Percentiles rank a stretch among this genome's conserved stretches.
These are phyloP conservation scores for Laticauda laticaudata DNA, from an alignment of 2,113 vertebrate species.

Conservation along the genomic window DNA sequence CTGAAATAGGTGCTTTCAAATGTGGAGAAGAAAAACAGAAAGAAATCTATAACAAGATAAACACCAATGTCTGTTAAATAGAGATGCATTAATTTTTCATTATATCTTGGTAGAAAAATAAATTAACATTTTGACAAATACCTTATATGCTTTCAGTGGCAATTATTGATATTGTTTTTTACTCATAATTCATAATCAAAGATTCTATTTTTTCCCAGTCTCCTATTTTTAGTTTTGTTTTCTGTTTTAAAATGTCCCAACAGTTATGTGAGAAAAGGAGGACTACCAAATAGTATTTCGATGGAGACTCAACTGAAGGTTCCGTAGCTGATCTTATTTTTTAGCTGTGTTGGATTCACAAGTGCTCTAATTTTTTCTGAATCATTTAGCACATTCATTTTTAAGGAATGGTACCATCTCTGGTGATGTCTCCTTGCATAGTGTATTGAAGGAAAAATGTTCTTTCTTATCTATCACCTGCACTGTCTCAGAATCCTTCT, in stretches of 20 bases:
- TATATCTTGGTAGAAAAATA: not conserved
- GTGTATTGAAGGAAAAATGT: not conserved
- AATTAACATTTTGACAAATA: not conserved
- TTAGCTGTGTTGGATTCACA: fast-evolving
- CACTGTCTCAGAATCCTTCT: conserved; percentile 57
- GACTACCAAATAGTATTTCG: fast-evolving
- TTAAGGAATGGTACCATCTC: fast-evolving
- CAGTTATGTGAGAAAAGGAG: not conserved
- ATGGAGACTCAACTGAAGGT: not conserved
- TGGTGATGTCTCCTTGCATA: not conserved
- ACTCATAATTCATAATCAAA: not conserved
- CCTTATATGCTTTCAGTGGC: not conserved
- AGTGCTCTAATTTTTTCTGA: not conserved
- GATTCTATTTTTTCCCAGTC: not conserved
- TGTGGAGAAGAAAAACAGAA: not conserved
- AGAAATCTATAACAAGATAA: not conserved
- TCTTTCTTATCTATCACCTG: conserved; percentile 48
- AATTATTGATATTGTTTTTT: not conserved
- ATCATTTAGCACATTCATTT: not conserved
- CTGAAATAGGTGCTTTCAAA: not conserved
- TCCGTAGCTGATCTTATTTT: not conserved
- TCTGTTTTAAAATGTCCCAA: not conserved
- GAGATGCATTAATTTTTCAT: not conserved
- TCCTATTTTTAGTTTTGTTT: not conserved
- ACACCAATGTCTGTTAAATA: not conserved